These are phyloP conservation scores for Dryobates pubescens DNA, from an alignment of 2,797 vertebrate species.

Conservation along the genomic window DNA sequence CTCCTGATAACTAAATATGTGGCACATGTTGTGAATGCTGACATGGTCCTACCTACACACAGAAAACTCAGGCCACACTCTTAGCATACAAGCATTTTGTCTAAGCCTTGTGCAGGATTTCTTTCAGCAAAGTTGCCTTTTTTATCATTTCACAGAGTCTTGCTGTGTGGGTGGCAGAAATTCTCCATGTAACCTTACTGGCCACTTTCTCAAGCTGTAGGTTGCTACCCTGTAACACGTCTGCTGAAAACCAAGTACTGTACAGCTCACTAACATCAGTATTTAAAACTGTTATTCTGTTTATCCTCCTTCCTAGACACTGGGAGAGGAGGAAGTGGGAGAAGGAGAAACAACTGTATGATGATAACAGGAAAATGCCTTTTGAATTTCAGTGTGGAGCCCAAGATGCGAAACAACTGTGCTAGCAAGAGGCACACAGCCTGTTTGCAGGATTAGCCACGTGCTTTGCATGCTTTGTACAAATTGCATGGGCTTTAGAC, in stretches of 20 bases:
- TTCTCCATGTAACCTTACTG: background rate
- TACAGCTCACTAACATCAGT: constrained; percentile 14
- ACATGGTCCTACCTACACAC: background rate
- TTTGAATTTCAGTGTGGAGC: background rate
- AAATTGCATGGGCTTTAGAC: background rate
- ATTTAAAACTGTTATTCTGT: constrained; percentile 20
- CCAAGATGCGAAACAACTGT: background rate
- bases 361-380: constrained; percentile 32
- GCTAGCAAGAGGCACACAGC: background rate
- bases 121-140: constrained; percentile 8
- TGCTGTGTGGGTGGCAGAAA: background rate
- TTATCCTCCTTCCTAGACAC: constrained; percentile 31
- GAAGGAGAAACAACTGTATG: constrained; percentile 18
- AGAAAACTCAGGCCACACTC: background rate
- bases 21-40: background rate
- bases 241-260: constrained; percentile 28
- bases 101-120: background rate
- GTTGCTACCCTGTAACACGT: background rate
- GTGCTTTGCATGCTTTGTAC: background rate
- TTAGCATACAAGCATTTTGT: background rate
- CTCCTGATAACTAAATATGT: background rate
- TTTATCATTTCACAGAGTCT: background rate
- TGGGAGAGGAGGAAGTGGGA: constrained; percentile 41
- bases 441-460: background rate
- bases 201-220: constrained; percentile 3